Evolutionary conservation across 1,140 invertebrate genomes (phyloP).

Genomic region (Brachionus rotundiformis): DNA sequence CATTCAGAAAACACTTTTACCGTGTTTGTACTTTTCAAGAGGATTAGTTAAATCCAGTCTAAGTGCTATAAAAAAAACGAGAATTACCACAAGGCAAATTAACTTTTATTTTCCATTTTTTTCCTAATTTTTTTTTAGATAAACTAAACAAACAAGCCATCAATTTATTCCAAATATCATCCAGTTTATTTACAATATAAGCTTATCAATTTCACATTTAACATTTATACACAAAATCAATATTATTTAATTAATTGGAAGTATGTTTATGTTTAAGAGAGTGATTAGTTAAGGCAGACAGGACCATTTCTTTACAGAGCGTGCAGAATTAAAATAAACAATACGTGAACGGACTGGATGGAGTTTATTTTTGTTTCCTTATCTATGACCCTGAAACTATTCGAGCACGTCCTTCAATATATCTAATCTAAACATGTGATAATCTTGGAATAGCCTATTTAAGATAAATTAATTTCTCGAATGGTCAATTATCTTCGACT

Average conservation of each 20-base stretch:
- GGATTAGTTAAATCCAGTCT: conserved; percentile 22
- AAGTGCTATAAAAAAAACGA: not conserved
- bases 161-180: conserved; percentile 1
- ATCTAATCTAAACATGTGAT: conserved; percentile 45
- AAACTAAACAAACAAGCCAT: conserved; percentile 11
- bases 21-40: conserved; percentile 14
- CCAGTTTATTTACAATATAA: not conserved
- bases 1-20: not conserved
- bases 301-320: not conserved
- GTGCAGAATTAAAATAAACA: conserved; percentile 20
- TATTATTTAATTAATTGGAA: conserved; percentile 4
- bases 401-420: conserved; percentile 26
- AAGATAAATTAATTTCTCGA: conserved; percentile 22
- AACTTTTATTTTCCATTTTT: not conserved
- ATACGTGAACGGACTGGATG: not conserved
- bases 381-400: conserved; percentile 45
- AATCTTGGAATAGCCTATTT: conserved; percentile 29
- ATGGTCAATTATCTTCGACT: conserved; percentile 18
- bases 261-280: not conserved
- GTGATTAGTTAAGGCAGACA: conserved; percentile 33
- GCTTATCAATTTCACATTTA: conserved; percentile 16
- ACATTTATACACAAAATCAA: not conserved
- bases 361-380: conserved; percentile 37
- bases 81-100: not conserved
- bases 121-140: not conserved